Percentiles rank a stretch among this genome's conserved stretches.
Conservation (phyloP, 2,797 vertebrate species). For the Phoeniculus purpureus region DNA sequence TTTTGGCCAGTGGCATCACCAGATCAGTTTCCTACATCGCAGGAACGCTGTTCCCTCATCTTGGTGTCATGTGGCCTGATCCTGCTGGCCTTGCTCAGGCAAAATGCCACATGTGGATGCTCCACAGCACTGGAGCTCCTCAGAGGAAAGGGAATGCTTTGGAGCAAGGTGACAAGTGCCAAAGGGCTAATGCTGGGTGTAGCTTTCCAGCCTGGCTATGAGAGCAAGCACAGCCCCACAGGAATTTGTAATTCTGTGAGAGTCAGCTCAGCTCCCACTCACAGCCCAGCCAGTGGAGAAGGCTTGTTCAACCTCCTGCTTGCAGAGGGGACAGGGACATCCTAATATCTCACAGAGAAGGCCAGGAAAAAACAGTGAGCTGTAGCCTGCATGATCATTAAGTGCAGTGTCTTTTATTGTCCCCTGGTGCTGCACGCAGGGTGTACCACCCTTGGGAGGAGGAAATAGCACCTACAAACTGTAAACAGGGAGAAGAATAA, state of each 20-base stretch:
- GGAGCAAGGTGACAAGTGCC: background rate
- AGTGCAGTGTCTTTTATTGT: background rate
- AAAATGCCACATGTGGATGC: slow-evolving; percentile 18
- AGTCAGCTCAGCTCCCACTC: background rate
- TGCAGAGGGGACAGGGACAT: background rate
- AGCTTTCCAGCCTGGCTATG: background rate
- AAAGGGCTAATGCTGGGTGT: background rate
- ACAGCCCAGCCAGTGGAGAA: background rate
- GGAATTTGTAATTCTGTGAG: background rate
- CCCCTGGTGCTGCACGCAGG: background rate
- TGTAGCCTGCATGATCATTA: fast-evolving
- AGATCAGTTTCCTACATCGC: slow-evolving; percentile 38
- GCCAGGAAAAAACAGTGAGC: background rate
- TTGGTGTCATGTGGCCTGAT: slow-evolving; percentile 5
- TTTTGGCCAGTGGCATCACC: background rate
- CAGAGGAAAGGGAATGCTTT: slow-evolving; percentile 12
- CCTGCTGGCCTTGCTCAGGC: background rate
- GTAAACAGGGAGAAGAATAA: slow-evolving; percentile 27
- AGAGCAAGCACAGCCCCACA: background rate
- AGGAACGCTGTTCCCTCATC: background rate
- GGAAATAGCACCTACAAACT: slow-evolving; percentile 2
- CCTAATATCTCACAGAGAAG: background rate
- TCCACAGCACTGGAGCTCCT: background rate
- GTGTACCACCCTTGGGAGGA: background rate
- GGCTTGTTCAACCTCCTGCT: background rate